Base-by-base conservation (phyloP, 23 tunicate species). In the Phallusia fumigata region DNA sequence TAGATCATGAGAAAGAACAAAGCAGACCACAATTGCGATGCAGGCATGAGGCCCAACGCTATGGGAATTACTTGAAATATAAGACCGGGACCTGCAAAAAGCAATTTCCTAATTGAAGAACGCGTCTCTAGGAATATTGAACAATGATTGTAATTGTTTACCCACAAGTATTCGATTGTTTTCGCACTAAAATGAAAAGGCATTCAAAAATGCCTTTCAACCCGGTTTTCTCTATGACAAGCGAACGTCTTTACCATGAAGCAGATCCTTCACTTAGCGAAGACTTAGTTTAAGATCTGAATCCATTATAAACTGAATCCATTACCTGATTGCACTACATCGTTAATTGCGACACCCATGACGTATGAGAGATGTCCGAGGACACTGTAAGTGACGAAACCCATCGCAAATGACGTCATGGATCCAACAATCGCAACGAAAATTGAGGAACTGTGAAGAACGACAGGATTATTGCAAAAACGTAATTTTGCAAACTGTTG, bases 1-100 rank as follows among this genome's bases (percentile, higher is more conserved):
- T 72, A 72, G 76, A 72, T 26, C 76, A 72, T 72, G 15, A 72
- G 32, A 30, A 72, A 72, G 76, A 72, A 72, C 76, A 72, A 15
- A 13, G n/a, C 76, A 21, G 76, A 72, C 76, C 76, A 72, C 22
- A 72, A 30, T 72, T 72, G 76, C 13, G 76, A 30, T 12, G 76
- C 76, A 15, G 76, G 76, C 76, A 72, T 72, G 13, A 72, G 33
- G 15, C 22, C 18, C 18, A 72, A 18, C 13, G 76, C 76, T 15
- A 26, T 13, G 32, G 76, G 76, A 30, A 26, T 15, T n/a, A 72
- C 76, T 72, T 72, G 76, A 72, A 72, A 72, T n/a, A 72, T n/a
- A 30, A 72, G 76, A 13, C 76, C 76, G 12, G 76, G 76, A 72
- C 76, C 76, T 72, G 33, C 19, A 72, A 30, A n/a, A n/a, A n/a